These are phyloP conservation scores for Paracentrotus lividus DNA, from an alignment of 53 echinoderm and acorn worm genomes.

Conservation along the genomic window DNA sequence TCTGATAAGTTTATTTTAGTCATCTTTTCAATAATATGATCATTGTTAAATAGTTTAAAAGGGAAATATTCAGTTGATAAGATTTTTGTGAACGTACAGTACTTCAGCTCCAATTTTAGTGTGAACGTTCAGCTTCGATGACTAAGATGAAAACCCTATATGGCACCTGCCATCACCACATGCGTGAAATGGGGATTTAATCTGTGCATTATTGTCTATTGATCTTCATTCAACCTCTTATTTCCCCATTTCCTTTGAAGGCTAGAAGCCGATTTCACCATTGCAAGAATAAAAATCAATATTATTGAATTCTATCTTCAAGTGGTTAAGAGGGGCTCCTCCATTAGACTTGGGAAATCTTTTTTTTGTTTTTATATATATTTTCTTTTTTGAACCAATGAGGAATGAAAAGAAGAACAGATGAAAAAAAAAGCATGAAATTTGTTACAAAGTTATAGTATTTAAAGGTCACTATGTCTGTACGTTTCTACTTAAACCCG, in stretches of 20 bases:
- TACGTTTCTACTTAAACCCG: not conserved
- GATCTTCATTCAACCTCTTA: conserved; percentile 20
- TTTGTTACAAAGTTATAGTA: not conserved
- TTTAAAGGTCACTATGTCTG: not conserved
- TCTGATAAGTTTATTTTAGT: too few relatives aligned
- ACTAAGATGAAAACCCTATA: not conserved
- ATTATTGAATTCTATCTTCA: conserved; percentile 37
- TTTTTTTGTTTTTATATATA: not conserved
- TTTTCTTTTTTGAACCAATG: not conserved
- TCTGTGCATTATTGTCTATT: conserved; percentile 43
- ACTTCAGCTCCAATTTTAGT: too few relatives aligned
- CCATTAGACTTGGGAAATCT: conserved; percentile 5
- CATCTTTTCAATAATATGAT: too few relatives aligned
- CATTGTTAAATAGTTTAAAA: too few relatives aligned
- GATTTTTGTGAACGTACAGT: too few relatives aligned
- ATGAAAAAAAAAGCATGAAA: too few relatives aligned
- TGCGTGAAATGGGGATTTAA: conserved; percentile 34
- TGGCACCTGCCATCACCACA: conserved; percentile 15
- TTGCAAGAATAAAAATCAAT: conserved; percentile 39
- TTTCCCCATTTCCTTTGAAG: conserved; percentile 30
- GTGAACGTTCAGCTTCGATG: not conserved
- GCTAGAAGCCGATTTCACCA: conserved; percentile 32
- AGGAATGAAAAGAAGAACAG: too few relatives aligned
- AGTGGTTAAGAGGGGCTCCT: not conserved
- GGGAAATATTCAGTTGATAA: too few relatives aligned